Evolutionary conservation across 2,888 invertebrate species (phyloP).

Genomic region (Acleris holmiana): DNA sequence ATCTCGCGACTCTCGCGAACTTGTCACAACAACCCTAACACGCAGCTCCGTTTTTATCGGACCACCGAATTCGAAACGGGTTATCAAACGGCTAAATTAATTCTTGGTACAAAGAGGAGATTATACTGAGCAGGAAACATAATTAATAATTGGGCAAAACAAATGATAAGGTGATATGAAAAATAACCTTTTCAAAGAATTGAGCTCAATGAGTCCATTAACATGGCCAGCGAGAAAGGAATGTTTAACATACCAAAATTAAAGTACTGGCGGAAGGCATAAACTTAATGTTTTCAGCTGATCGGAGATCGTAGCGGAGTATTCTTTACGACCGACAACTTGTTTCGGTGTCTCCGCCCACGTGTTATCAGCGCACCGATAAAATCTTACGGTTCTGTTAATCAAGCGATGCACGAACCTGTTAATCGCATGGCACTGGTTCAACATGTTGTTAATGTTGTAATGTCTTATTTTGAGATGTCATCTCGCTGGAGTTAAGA

Average conservation of each 20-base stretch:
- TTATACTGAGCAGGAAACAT: constrained; percentile 22
- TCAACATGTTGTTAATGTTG: constrained; percentile 26
- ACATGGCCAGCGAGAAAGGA: constrained; percentile 6
- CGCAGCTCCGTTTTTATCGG: constrained; percentile 16
- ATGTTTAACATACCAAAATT: constrained; percentile 17
- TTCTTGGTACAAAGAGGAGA: constrained; percentile 29
- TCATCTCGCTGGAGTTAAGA: not conserved
- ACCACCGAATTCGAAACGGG: constrained; percentile 27
- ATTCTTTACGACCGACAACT: constrained; percentile 33
- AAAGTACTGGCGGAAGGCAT: constrained; percentile 21
- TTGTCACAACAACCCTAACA: constrained; percentile 29
- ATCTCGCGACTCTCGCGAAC: constrained; percentile 46
- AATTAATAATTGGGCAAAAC: constrained; percentile 31
- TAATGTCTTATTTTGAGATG: constrained; percentile 24
- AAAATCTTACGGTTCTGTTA: constrained; percentile 57
- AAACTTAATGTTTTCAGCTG: not conserved
- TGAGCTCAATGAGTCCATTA: constrained; percentile 17
- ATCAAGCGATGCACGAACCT: constrained; percentile 48
- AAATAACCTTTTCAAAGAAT: constrained; percentile 16
- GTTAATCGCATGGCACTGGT: constrained; percentile 23
- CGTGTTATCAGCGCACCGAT: constrained; percentile 48
- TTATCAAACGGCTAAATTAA: constrained; percentile 30
- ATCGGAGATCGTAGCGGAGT: constrained; percentile 18
- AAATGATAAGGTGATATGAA: constrained; percentile 23
- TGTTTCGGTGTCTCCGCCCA: constrained; percentile 29